Conservation (phyloP, 2,888 invertebrate species). For the Noctua janthina region DNA sequence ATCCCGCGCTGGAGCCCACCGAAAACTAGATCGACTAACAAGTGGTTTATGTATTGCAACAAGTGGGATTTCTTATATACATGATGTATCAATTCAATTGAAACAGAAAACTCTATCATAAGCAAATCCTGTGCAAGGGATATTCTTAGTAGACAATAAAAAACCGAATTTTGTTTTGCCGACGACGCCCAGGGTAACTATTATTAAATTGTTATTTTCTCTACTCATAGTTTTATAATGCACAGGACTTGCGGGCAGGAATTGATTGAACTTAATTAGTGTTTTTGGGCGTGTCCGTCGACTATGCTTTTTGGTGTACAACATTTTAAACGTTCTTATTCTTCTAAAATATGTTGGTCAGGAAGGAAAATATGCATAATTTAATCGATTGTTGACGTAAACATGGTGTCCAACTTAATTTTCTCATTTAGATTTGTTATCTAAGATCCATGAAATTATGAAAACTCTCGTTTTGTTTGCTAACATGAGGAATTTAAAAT, state of each 20-base stretch:
- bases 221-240: constrained; percentile 8
- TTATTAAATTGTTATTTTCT: constrained; percentile 7
- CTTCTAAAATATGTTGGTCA: background rate
- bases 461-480: background rate
- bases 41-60: constrained; percentile 7
- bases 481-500: too few species aligned
- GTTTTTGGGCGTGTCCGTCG: constrained; percentile 21
- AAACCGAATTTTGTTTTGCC: constrained; percentile 9
- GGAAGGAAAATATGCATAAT: constrained; percentile 31
- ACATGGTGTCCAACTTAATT: background rate
- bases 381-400: constrained; percentile 26
- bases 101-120: background rate
- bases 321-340: background rate
- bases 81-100: constrained; percentile 21
- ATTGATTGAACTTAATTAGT: constrained; percentile 42
- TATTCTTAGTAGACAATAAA: background rate
- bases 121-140: background rate
- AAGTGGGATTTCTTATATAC: constrained; percentile 6
- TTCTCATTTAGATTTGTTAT: background rate
- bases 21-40: constrained; percentile 9
- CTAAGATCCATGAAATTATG: background rate
- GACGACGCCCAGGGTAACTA: constrained; percentile 40
- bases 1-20: background rate
- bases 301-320: background rate
- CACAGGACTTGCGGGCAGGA: background rate